Evolutionary conservation across 1,140 invertebrate species (phyloP).

Genomic region (Sarcophaga bullata): DNA sequence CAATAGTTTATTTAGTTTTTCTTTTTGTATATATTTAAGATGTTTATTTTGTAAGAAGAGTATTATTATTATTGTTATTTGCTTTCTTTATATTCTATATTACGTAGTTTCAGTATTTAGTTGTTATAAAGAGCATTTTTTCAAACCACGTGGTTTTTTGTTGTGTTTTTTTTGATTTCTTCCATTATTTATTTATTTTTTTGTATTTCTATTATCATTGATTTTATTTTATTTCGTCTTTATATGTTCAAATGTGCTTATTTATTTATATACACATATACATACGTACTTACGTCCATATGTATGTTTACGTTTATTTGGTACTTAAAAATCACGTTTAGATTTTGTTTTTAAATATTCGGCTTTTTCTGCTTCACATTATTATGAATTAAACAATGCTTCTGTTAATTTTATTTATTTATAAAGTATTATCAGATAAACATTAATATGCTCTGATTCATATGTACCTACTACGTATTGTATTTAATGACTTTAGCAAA

Average conservation of each 20-base stretch:
- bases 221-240: neutral
- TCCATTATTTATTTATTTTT: neutral
- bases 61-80: neutral
- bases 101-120: neutral
- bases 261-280: neutral
- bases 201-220: neutral
- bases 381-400: too few relatives aligned
- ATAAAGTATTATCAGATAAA: neutral
- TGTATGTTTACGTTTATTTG: neutral
- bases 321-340: neutral
- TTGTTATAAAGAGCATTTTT: neutral
- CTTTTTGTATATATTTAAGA: neutral
- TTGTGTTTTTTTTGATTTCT: neutral
- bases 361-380: neutral
- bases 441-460: neutral
- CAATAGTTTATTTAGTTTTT: neutral
- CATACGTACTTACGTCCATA: too few relatives aligned
- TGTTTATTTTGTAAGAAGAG: neutral
- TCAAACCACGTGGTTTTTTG: slow-evolving; percentile 2
- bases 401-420: neutral
- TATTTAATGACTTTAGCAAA: too few relatives aligned
- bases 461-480: neutral
- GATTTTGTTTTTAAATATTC: neutral
- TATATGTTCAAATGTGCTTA: neutral
- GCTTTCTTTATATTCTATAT: neutral